phyloP scores from a whole-genome alignment of 2,113 vertebrate species.

The Dermatemys mawii region DNA sequence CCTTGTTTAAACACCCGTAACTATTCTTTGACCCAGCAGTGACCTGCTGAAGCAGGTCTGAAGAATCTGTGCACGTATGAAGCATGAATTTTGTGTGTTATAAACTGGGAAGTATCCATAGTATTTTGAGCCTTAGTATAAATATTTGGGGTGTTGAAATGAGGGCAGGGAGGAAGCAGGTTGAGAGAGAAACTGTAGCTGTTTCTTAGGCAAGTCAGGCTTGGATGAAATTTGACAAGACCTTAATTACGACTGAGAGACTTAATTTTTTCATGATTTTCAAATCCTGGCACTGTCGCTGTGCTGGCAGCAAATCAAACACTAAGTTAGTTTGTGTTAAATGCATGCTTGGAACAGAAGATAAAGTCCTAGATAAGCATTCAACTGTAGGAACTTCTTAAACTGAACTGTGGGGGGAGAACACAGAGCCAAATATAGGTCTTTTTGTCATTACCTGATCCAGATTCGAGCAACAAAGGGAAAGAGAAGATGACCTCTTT shows the following conservation, averaged over 20 bases:
- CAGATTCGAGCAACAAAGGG: not conserved
- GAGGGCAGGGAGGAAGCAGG: not conserved
- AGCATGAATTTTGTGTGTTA: not conserved
- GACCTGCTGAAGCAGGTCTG: not conserved
- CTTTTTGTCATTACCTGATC: not conserved
- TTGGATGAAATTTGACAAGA: not conserved
- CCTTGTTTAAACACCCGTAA: not conserved
- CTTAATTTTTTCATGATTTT: constrained; percentile 54
- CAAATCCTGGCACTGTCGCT: constrained; percentile 48
- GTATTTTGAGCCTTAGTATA: not conserved
- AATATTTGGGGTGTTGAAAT: not conserved
- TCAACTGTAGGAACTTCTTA: constrained; percentile 31
- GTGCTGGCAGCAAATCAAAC: constrained; percentile 66
- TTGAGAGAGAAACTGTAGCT: fast-evolving
- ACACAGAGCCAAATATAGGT: not conserved
- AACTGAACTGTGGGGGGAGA: not conserved
- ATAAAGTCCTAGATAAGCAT: constrained; percentile 66
- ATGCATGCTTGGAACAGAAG: constrained; percentile 26
- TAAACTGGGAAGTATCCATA: not conserved
- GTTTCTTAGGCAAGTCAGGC: constrained; percentile 6
- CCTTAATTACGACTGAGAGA: constrained; percentile 26
- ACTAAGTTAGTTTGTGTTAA: constrained; percentile 52
- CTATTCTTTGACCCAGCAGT: not conserved
- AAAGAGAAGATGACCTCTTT: not conserved
- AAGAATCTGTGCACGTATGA: not conserved